Evolutionary conservation across 2,888 invertebrate genomes (phyloP), one percentile per base, ranked within the genome.

Genomic region (Cryptocephalus moraei): DNA sequence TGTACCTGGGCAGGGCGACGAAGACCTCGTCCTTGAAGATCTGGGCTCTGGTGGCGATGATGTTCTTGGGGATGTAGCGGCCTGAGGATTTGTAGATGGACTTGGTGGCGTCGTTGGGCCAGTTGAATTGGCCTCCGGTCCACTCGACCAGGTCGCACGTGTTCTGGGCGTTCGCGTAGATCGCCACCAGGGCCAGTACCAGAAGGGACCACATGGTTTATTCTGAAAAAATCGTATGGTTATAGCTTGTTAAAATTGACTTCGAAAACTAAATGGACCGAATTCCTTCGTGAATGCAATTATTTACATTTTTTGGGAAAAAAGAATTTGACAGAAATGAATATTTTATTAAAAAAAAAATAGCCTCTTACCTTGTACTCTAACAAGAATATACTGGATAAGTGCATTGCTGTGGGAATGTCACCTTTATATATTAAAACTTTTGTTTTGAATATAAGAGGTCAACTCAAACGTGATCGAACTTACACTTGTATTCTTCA

Each of bases 21-120:
- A 74, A 75, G 1, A 73, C 74, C 32, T 73, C 71, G 45, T 80
- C 77, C 36, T 72, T 72, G 59, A 72, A 73, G 40, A 81, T 72
- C 62, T 80, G 80, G 0, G 73, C 72, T 31, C 80, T 69, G 3
- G 81, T 81, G 1, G 76, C 77, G 49, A 81, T 80, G 39, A 78
- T 68, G 64, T 80, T 79, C 55, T 76, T 78, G 38, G 74, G 64
- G 6, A 76, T 69, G 60, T 75, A 80, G 45, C 76, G 74, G 2
- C 79, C 80, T 1, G 75, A 75, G 13, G 71, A 71, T 55, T 73
- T 72, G 64, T 77, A 79, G n/a, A 80, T 70, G 12, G 74, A 72
- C 60, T 73, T 75, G 10, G 77, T 77, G 40, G 75, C 73, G 1
- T 60, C 60, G 44, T 60, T 62, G 14, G 63, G 63, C 53, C 62